A percentile compares a stretch with the other conserved stretches of the same genome.
Conservation (phyloP, 1,140 invertebrate genomes). For the Diprion similis region DNA sequence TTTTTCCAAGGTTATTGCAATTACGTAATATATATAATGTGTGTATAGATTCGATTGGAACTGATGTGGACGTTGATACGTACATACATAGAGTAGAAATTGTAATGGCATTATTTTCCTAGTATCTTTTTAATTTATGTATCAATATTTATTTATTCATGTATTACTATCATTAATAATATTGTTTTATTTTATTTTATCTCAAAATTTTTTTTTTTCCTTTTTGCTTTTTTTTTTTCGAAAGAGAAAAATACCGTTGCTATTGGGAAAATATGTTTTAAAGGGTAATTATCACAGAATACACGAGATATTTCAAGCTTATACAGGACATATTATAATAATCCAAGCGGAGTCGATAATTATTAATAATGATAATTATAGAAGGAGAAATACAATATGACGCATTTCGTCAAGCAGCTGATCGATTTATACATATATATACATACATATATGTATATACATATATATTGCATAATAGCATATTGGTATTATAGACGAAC, state of each 20-base stretch:
- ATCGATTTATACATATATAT: background rate
- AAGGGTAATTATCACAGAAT: constrained; percentile 61
- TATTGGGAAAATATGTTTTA: constrained; percentile 33
- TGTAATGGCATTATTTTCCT: constrained; percentile 29
- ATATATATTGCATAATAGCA: background rate
- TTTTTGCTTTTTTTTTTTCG: constrained; percentile 15
- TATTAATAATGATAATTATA: too few relatives aligned
- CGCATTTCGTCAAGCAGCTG: too few relatives aligned
- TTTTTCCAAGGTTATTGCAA: background rate
- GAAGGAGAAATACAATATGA: too few relatives aligned
- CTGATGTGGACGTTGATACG: background rate
- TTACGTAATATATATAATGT: too few relatives aligned
- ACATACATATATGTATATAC: background rate
- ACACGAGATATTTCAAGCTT: constrained; percentile 59
- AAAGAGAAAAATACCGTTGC: constrained; percentile 52
- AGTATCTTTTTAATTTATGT: constrained; percentile 18
- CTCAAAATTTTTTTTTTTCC: constrained; percentile 11
- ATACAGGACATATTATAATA: constrained; percentile 42
- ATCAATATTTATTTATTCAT: constrained; percentile 4
- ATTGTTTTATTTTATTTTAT: background rate
- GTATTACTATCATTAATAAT: constrained; percentile 7
- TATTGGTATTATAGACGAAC: background rate
- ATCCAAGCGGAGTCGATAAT: constrained; percentile 47
- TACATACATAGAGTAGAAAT: constrained; percentile 36
- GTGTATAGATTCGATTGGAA: too few relatives aligned